Evolutionary conservation across 2,888 invertebrate genomes (phyloP).

Genomic region (Drosophila monieri): DNA sequence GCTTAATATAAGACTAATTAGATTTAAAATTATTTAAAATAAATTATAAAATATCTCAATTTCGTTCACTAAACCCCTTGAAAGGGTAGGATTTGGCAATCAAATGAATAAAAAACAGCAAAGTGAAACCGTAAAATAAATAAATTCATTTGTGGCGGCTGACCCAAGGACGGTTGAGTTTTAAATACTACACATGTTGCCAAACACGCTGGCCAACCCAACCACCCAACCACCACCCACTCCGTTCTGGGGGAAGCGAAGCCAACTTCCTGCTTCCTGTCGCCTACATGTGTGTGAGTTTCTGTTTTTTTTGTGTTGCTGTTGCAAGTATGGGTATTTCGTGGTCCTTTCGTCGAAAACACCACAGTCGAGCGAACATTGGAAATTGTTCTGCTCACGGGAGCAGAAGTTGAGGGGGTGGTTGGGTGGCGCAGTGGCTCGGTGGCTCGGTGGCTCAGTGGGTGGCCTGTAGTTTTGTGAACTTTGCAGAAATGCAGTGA

Average conservation of each 20-base stretch:
- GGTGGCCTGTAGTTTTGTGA: conserved; percentile 58
- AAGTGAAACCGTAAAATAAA: conserved; percentile 58
- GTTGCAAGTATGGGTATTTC: neutral
- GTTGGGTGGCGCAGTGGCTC: conserved; percentile 42
- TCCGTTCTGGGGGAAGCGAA: conserved; percentile 36
- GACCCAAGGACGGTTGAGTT: conserved; percentile 67
- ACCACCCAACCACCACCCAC: neutral
- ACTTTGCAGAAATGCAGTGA: conserved; percentile 78
- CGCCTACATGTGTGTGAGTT: neutral
- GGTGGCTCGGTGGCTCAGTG: neutral
- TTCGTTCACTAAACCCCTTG: neutral
- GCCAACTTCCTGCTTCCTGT: conserved; percentile 67
- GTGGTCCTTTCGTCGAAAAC: conserved; percentile 48
- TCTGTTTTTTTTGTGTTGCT: neutral
- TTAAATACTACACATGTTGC: conserved; percentile 66
- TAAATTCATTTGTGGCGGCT: conserved; percentile 75
- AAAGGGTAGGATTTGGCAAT: neutral
- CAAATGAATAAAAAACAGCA: neutral
- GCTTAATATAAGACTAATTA: neutral
- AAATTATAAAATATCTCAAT: neutral
- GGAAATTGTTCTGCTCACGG: conserved; percentile 75
- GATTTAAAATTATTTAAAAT: neutral
- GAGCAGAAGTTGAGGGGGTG: conserved; percentile 60
- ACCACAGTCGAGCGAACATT: conserved; percentile 76
- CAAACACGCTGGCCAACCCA: conserved; percentile 7